phyloP scores from a whole-genome alignment of 2,888 invertebrate species.

The Trachelus stipa region DNA sequence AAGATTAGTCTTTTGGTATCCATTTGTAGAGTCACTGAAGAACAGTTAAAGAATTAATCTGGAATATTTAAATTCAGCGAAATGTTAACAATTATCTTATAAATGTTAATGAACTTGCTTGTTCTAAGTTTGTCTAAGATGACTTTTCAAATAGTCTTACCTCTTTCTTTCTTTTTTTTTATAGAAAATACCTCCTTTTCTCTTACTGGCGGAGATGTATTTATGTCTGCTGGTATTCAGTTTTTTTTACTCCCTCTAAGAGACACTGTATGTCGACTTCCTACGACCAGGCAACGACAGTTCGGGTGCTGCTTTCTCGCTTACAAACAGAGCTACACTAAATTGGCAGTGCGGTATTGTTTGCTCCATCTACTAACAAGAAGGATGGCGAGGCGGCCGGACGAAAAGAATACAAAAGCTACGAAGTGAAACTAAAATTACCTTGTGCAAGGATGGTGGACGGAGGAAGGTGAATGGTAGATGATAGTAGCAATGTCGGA shows the following conservation, averaged over 20 bases:
- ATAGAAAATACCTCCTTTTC: not conserved
- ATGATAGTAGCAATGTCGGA: not conserved
- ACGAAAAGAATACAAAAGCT: slow-evolving; percentile 38
- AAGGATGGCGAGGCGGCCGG: slow-evolving; percentile 11
- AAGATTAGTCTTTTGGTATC: slow-evolving; percentile 56
- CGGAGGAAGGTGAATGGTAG: slow-evolving; percentile 7
- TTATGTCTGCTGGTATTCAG: not conserved
- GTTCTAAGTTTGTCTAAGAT: not conserved
- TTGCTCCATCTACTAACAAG: slow-evolving; percentile 51
- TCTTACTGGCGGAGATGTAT: not conserved
- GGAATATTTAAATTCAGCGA: not conserved
- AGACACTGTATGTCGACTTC: not conserved
- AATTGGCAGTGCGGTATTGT: slow-evolving; percentile 43
- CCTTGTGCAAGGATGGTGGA: slow-evolving; percentile 44
- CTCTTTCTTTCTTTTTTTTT: not conserved
- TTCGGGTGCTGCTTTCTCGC: not conserved
- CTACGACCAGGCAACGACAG: not conserved
- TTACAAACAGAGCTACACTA: slow-evolving; percentile 27
- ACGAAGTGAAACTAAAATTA: slow-evolving; percentile 64
- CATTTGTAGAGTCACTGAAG: slow-evolving; percentile 37
- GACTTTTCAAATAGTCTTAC: not conserved
- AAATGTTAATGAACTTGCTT: not conserved
- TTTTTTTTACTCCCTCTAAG: not conserved
- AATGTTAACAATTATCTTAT: not conserved
- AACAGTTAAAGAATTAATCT: not conserved